Percentiles rank a stretch among this genome's conserved stretches.
Evolutionary conservation across 2,113 vertebrate genomes (phyloP).

Genomic region (Phyllostomus discolor): DNA sequence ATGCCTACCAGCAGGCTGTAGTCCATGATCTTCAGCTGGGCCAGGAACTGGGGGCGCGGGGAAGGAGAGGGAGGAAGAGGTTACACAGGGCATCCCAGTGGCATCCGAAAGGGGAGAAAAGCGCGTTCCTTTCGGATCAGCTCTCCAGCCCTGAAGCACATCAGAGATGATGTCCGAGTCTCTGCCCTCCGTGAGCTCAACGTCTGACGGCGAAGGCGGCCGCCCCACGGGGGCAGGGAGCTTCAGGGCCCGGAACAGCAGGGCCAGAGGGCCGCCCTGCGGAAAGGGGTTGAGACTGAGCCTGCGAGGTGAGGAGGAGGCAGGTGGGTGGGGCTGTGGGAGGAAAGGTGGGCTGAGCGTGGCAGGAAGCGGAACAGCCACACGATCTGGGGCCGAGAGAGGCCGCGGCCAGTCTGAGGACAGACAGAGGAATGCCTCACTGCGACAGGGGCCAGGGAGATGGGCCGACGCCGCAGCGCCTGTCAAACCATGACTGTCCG

Average conservation of each 20-base stretch:
- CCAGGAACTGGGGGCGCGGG: conserved; percentile 85
- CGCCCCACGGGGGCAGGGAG: neutral
- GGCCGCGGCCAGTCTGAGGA: neutral
- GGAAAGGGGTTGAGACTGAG: neutral
- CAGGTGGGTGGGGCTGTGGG: neutral
- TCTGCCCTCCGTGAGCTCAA: neutral
- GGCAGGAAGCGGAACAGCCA: neutral
- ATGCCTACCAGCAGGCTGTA: conserved; percentile 96
- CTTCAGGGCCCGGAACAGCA: rapidly evolving
- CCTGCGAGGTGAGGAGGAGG: neutral
- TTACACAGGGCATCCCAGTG: neutral
- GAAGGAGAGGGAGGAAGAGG: neutral
- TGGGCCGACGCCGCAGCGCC: too few species aligned
- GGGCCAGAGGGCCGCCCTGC: neutral
- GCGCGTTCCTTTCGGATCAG: neutral
- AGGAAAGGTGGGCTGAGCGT: neutral
- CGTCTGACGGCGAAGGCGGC: neutral
- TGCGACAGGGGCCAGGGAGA: neutral
- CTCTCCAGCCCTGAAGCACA: neutral
- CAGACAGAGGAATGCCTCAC: rapidly evolving
- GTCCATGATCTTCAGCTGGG: conserved; percentile 98
- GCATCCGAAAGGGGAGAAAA: neutral
- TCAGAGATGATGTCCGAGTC: too few species aligned
- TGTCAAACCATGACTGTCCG: neutral
- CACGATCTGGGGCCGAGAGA: neutral